Evolutionary conservation across 2,888 invertebrate genomes (phyloP).

Genomic region (Neria commutata): DNA sequence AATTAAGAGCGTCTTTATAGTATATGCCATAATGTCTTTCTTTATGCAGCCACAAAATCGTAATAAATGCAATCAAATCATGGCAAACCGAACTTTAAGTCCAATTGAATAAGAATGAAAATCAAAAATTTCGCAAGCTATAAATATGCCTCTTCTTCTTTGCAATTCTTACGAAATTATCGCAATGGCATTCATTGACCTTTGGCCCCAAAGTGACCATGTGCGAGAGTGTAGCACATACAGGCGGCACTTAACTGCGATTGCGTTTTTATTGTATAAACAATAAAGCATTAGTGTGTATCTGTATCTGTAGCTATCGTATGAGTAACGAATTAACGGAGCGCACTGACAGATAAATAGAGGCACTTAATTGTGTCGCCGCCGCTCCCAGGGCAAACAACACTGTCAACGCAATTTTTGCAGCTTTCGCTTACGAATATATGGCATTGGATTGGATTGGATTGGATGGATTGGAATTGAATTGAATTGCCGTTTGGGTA

Average conservation of each 20-base stretch:
- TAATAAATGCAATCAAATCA: no score
- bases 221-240: no score
- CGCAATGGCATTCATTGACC: no score
- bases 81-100: no score
- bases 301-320: background rate
- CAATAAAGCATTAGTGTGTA: slow-evolving; percentile 24
- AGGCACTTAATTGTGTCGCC: background rate
- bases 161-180: no score
- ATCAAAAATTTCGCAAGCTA: no score
- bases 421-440: background rate
- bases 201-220: no score
- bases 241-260: slow-evolving; percentile 52
- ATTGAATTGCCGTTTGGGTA: slow-evolving; percentile 16
- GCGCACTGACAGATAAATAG: slow-evolving; percentile 15
- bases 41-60: no score
- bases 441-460: background rate
- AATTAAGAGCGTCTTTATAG: no score
- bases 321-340: background rate
- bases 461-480: slow-evolving; percentile 14
- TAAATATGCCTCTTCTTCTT: no score
- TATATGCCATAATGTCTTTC: no score
- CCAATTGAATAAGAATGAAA: no score
- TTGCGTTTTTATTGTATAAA: slow-evolving; percentile 55
- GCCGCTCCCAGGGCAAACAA: background rate
- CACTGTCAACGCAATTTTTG: slow-evolving; percentile 4